Percentiles rank a stretch among this genome's conserved stretches.
Evolutionary conservation across 2,113 vertebrate species (phyloP).

Genomic region (Bagarius yarrelli): DNA sequence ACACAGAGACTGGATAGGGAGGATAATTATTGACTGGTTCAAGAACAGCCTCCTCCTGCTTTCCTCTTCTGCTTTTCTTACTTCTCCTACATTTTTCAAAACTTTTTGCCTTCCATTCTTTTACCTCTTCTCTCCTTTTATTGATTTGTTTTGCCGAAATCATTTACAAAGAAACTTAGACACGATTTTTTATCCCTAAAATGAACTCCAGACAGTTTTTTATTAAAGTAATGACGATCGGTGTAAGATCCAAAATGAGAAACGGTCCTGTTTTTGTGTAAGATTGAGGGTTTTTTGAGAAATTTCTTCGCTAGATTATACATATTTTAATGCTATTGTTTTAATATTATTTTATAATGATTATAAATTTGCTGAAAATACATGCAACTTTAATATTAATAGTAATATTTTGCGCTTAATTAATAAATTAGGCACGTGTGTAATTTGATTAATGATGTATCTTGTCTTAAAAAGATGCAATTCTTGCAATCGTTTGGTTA

Average conservation of each 20-base stretch:
- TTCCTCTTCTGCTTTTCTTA: neutral
- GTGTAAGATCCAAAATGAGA: neutral
- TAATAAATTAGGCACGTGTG: neutral
- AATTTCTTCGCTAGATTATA: too few relatives aligned
- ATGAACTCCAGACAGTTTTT: neutral
- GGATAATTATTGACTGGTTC: constrained; percentile 45
- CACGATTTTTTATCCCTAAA: neutral
- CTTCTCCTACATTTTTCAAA: neutral
- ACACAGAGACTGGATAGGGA: constrained; percentile 33
- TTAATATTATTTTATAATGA: neutral
- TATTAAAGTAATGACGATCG: neutral
- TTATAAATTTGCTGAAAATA: neutral
- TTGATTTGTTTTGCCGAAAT: constrained; percentile 11
- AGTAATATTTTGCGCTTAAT: too few relatives aligned
- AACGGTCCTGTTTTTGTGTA: constrained; percentile 1
- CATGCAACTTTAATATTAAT: too few relatives aligned
- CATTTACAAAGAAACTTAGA: neutral
- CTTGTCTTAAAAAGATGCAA: too few relatives aligned
- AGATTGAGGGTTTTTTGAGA: neutral
- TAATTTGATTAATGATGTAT: neutral
- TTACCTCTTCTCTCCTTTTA: neutral
- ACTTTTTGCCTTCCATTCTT: neutral
- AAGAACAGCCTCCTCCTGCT: constrained; percentile 19
- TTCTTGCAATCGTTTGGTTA: neutral
- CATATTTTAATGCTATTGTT: neutral